Evolutionary conservation across 2,113 vertebrate species (phyloP).

Genomic region (Oreochromis aureus): DNA sequence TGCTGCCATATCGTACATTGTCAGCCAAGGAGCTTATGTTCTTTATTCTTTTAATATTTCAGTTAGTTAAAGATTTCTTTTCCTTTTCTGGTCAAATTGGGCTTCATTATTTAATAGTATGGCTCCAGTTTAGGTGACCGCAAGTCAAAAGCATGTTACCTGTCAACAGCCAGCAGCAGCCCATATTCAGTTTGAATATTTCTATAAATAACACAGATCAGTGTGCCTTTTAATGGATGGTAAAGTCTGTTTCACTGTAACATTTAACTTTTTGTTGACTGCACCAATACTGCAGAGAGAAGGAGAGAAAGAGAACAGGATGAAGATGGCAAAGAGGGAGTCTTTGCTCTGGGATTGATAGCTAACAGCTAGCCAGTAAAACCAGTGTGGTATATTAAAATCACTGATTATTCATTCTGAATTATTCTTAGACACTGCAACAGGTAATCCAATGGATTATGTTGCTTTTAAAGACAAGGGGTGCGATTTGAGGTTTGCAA

Average conservation of each 20-base stretch:
- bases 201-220: neutral
- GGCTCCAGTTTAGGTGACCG: neutral
- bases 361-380: neutral
- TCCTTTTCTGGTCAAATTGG: neutral
- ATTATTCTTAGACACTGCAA: neutral
- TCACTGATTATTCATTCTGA: neutral
- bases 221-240: neutral
- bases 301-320: neutral
- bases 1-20: neutral
- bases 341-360: neutral
- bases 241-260: neutral
- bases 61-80: neutral
- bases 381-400: neutral
- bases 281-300: neutral
- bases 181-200: neutral
- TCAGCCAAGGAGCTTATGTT: neutral
- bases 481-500: neutral
- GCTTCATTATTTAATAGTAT: neutral
- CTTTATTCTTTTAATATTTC: neutral
- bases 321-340: neutral
- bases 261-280: neutral
- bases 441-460: neutral
- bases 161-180: neutral
- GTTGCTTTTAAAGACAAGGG: neutral
- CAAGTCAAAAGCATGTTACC: neutral